Percentiles rank a stretch among this genome's conserved stretches.
Conservation (phyloP, 2,113 vertebrate genomes). For the Pteruthius melanotis region DNA sequence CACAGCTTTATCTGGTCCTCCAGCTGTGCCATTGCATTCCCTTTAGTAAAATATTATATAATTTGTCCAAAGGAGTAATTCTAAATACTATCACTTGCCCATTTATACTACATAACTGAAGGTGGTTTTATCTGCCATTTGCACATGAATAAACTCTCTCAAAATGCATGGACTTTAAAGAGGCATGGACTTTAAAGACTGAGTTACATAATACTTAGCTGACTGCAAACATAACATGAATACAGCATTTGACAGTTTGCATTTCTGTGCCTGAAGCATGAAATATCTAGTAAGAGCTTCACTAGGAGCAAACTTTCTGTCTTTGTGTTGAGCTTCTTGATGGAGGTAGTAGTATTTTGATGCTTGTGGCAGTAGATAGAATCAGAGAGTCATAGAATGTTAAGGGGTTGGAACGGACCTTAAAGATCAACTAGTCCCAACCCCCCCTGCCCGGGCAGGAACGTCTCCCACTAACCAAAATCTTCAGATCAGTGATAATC, state of each 20-base stretch:
- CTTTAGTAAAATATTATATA: not conserved
- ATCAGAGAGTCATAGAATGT: not conserved
- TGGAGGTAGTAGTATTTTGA: not conserved
- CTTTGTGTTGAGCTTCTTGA: not conserved
- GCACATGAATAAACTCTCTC: not conserved
- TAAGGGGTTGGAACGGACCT: not conserved
- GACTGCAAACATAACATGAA: not conserved
- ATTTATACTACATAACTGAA: not conserved
- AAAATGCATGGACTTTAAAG: not conserved
- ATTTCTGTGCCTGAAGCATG: not conserved
- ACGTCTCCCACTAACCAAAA: not conserved
- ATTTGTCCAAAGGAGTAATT: not conserved
- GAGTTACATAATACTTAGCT: not conserved
- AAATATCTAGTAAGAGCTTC: not conserved
- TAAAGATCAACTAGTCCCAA: not conserved
- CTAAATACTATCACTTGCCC: not conserved
- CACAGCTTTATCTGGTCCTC: not conserved
- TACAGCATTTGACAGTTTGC: not conserved
- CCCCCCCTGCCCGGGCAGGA: rapidly evolving
- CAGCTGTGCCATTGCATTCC: not conserved
- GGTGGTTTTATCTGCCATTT: rapidly evolving
- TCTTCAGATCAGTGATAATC: not conserved
- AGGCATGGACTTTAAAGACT: not conserved
- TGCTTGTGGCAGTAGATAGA: not conserved
- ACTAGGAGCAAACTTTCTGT: not conserved